Percentiles rank a stretch among this genome's conserved stretches.
phyloP scores from a whole-genome alignment of 2,797 vertebrate genomes.

The Caiman crocodilus region DNA sequence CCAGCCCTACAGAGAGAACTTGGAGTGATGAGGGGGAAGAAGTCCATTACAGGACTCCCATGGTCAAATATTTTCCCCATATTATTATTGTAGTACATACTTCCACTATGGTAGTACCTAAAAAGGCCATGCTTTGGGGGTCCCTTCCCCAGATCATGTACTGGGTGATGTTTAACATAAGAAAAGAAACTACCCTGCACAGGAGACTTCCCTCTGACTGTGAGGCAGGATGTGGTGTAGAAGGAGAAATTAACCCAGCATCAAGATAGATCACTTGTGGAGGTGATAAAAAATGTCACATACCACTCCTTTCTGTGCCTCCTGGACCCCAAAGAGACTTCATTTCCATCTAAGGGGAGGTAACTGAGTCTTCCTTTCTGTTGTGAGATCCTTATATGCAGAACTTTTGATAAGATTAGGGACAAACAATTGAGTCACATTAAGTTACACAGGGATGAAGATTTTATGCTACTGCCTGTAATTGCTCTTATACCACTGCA shows the following conservation, averaged over 20 bases:
- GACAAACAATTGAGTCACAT: too few relatives aligned
- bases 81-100: not conserved
- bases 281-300: not conserved
- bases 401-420: not conserved
- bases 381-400: not conserved
- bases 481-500: too few relatives aligned
- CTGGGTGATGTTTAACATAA: too few relatives aligned
- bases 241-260: too few relatives aligned
- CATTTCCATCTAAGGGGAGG: fast-evolving
- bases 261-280: not conserved
- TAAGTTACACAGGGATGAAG: too few relatives aligned
- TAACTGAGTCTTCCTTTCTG: not conserved
- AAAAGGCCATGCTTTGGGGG: too few relatives aligned
- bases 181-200: too few relatives aligned
- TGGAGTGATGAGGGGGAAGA: not conserved
- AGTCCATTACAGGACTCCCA: not conserved
- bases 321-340: not conserved
- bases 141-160: too few relatives aligned
- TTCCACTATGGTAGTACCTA: too few relatives aligned
- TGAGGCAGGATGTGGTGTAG: too few relatives aligned
- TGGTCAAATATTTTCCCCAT: not conserved
- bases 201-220: too few relatives aligned
- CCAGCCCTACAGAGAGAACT: not conserved
- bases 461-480: too few relatives aligned
- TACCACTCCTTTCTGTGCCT: not conserved